Evolutionary conservation across 35 echinoderm and acorn worm genomes (phyloP), one percentile per base, ranked within the genome.

Genomic region (Acanthaster planci): DNA sequence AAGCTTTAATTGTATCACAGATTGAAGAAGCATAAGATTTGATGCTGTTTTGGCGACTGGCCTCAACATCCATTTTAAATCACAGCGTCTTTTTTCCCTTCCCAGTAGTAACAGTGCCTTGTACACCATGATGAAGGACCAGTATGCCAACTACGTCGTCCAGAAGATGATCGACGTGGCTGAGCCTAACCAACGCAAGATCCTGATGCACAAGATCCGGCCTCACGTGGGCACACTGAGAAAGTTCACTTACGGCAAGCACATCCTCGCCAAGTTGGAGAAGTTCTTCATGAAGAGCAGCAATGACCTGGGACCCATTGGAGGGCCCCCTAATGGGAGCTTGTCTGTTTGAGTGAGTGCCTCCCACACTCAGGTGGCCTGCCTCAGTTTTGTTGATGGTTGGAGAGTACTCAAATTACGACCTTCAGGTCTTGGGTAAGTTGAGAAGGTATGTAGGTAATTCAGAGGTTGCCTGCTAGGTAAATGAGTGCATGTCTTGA

Each of bases 131-230:
- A 99, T 99, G 96, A 99, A 99, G 27, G 96, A 99, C 86, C 96
- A 99, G 86, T 99, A 99, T 67, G 96, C 96, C 78, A 99, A 99
- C 96, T 99, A 99, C 52, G 96, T 99, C 47, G 96, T 99, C 7
- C 96, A 99, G 89, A 99, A 99, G 89, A 99, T 99, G 96, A 99
- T 99, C 14, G 96, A 99, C 78, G 96, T 99, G 10, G 89, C 92
- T n/a, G 96, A 99, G 68, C 96, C 96, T 12, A 94, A 88, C 92
- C 96, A 99, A 36, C 92, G 96, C 60, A 93, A 93, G 81, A 80
- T 99, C 30, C 89, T 99, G 23, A 99, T 99, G 84, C 96, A 93
- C 77, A 99, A 99, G 92, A 99, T 99, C 60, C 91, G 92, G 34
- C 96, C 96, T 1, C 86, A 99, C 40, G 92, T 99, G 19, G 87